Base-by-base conservation (phyloP, 2,888 invertebrate genomes). In the Nasonovia ribisnigri region DNA sequence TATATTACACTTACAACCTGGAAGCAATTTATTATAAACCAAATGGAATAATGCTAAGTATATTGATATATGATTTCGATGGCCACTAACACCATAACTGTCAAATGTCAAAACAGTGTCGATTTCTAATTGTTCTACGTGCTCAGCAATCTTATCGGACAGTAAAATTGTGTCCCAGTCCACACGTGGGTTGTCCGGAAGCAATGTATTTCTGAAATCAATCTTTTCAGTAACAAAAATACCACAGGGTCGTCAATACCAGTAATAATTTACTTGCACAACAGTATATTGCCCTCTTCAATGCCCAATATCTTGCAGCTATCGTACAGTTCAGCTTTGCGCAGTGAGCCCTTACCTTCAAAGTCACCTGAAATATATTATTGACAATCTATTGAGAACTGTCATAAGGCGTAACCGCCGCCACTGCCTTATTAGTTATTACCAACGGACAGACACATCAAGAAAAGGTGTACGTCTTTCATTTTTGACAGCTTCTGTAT, bases 81-180 rank as follows among this genome's bases (percentile, higher is more conserved):
- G 99, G 13, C 98, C 97, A 95, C 99, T 99, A 13, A 99, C 97
- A 91, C 99, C 99, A 95, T 97, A 97, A 95, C 97, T 97, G 96
- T 99, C 99, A 96, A 99, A 99, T 36, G 99, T 99, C 93, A 99
- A 97, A 95, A 96, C 96, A 3, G 98, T 97, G 95, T 98, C 97
- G 95, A 98, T 97, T 95, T 97, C 97, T 95, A 98, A 96, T 94
- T 97, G 96, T 96, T 98, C 97, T 84, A 98, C 96, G 94, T 97
- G 97, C 94, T 97, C 96, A 93, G 97, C 95, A 95, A 98, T 96
- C 95, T 97, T 96, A 92, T 96, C 96, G 48, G 97, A 97, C 90
- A 98, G 96, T 36, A 97, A 95, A 95, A 97, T 97, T 94, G 96
- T 96, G 93, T 97, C 97, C 99, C 99, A 99, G 94, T 97, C 96